Percentiles rank a stretch among this genome's conserved stretches.
Evolutionary conservation across 2,888 invertebrate species (phyloP).

Genomic region (Elmis aenea): DNA sequence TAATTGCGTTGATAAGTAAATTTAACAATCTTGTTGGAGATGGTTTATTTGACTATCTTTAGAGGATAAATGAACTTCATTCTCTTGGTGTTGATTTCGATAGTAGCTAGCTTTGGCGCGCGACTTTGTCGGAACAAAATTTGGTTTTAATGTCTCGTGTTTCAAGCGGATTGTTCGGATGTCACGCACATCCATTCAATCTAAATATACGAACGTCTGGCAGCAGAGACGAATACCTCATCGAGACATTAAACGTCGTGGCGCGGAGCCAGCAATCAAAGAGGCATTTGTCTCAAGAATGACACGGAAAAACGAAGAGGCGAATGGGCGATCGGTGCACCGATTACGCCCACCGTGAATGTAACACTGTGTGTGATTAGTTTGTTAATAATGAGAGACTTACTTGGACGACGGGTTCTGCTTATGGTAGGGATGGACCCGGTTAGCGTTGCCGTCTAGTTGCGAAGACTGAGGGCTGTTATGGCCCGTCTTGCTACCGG

Average conservation of each 20-base stretch:
- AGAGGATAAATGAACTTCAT: slow-evolving; percentile 12
- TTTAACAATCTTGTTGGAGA: slow-evolving; percentile 14
- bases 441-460: slow-evolving; percentile 65
- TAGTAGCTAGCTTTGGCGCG: no score
- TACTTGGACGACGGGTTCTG: slow-evolving; percentile 48
- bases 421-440: slow-evolving; percentile 56
- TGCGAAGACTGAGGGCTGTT: slow-evolving; percentile 43
- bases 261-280: slow-evolving; percentile 21
- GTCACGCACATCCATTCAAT: slow-evolving; percentile 33
- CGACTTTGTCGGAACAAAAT: slow-evolving; percentile 11
- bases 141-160: slow-evolving; percentile 8
- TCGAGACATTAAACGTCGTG: slow-evolving; percentile 23
- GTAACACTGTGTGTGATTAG: slow-evolving; percentile 44
- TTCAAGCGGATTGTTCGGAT: slow-evolving; percentile 28
- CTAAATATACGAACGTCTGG: slow-evolving; percentile 34
- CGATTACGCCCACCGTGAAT: slow-evolving; percentile 11
- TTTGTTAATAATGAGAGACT: slow-evolving; percentile 46
- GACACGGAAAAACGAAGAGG: slow-evolving; percentile 7
- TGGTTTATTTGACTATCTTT: slow-evolving; percentile 16
- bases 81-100: slow-evolving; percentile 8
- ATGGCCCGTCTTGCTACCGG: slow-evolving; percentile 51
- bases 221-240: slow-evolving; percentile 32
- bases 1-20: slow-evolving; percentile 20
- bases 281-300: slow-evolving; percentile 16
- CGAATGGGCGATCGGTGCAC: slow-evolving; percentile 4